These are phyloP conservation scores for Eulemur coronatus DNA, from an alignment of 2,797 vertebrate species.

Conservation along the genomic window DNA sequence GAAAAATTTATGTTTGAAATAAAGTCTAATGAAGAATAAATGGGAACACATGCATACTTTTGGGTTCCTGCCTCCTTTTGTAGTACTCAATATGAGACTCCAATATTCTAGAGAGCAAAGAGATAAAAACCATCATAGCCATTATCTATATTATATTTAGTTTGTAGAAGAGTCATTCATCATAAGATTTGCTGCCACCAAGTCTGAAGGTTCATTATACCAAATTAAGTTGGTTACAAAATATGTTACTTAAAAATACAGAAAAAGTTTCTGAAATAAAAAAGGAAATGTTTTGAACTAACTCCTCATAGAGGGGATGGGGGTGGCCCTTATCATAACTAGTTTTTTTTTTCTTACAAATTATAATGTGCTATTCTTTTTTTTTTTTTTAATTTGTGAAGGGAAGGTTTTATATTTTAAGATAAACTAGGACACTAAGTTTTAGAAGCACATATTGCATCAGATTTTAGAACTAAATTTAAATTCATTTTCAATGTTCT, in stretches of 20 bases:
- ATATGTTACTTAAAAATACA: conserved; percentile 27
- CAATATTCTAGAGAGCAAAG: background rate
- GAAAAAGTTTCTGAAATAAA: background rate
- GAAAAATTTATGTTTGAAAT: background rate
- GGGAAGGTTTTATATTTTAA: conserved; percentile 72
- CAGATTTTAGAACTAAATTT: conserved; percentile 80
- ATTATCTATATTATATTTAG: background rate
- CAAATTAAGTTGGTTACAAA: conserved; percentile 8
- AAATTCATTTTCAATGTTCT: conserved; percentile 77
- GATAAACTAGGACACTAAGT: conserved; percentile 79
- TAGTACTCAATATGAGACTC: background rate
- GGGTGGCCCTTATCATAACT: background rate
- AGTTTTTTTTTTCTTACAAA: conserved; percentile 5
- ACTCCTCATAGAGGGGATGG: background rate
- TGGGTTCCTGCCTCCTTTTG: background rate
- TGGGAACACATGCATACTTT: background rate
- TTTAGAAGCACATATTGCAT: conserved; percentile 80
- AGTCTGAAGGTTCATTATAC: background rate
- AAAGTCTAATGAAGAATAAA: conserved; percentile 25
- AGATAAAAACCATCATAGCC: background rate
- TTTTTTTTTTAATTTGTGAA: conserved; percentile 62
- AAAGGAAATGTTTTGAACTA: background rate
- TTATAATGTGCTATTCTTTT: conserved; percentile 54
- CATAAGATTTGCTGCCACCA: background rate
- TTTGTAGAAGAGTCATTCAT: background rate